Evolutionary conservation across 2,797 vertebrate genomes (phyloP).

Genomic region (Pangasius sanitwongsei): DNA sequence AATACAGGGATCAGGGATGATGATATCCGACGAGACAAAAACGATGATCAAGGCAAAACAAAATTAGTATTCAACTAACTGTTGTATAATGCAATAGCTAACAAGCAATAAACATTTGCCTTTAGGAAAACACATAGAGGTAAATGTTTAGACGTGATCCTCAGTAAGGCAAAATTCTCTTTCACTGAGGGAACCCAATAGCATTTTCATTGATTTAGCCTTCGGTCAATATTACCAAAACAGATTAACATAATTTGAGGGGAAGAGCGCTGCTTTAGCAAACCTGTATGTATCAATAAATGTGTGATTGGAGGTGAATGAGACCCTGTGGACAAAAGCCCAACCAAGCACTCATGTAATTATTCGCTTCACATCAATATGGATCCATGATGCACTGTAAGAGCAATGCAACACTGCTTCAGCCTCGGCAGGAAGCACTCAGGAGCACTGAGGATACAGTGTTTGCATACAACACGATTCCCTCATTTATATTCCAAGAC

Average conservation of each 20-base stretch:
- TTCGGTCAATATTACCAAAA: slow-evolving; percentile 60
- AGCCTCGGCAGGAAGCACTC: slow-evolving; percentile 8
- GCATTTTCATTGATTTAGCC: slow-evolving; percentile 53
- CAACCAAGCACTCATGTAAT: neutral
- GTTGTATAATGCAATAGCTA: neutral
- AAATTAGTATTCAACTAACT: slow-evolving; percentile 13
- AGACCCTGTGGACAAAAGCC: slow-evolving; percentile 19
- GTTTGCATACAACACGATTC: slow-evolving; percentile 34
- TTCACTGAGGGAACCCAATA: slow-evolving; percentile 11
- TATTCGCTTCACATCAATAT: slow-evolving; percentile 11
- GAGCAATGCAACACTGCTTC: neutral
- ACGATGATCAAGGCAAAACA: neutral
- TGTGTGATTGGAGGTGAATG: neutral
- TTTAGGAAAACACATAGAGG: neutral
- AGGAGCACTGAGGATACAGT: neutral
- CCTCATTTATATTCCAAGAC: slow-evolving; percentile 54
- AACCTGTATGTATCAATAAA: neutral
- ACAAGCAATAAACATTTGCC: neutral
- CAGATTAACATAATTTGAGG: slow-evolving; percentile 49
- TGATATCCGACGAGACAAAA: neutral
- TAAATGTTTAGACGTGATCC: neutral
- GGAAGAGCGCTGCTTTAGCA: neutral
- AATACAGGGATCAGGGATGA: neutral
- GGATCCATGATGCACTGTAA: neutral
- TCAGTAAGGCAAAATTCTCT: neutral